These are phyloP conservation scores for Acrobasis consociella DNA, from an alignment of 2,888 invertebrate species.

Conservation along the genomic window DNA sequence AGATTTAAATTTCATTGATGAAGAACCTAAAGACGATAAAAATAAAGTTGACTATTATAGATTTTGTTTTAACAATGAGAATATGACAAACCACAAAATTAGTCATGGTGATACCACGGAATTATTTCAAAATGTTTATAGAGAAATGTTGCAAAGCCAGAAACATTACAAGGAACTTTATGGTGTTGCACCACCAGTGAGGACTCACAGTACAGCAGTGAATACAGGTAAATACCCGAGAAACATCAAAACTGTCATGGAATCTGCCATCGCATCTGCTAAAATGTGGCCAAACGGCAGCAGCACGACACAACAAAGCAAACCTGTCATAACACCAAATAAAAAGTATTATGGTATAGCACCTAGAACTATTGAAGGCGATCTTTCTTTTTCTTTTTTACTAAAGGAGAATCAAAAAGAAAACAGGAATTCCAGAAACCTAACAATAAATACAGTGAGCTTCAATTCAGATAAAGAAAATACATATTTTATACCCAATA, in stretches of 20 bases:
- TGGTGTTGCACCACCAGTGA: slow-evolving; percentile 15
- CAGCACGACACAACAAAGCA: not conserved
- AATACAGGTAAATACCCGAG: not conserved
- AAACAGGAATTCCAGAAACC: slow-evolving; percentile 4
- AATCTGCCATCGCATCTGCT: not conserved
- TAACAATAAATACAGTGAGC: not conserved
- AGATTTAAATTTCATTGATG: not conserved
- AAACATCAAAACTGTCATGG: not conserved
- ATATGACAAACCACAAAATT: slow-evolving; percentile 4
- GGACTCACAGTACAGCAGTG: not conserved
- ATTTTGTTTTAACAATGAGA: slow-evolving; percentile 1
- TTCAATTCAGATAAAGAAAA: not conserved
- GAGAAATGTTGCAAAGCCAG: slow-evolving; percentile 49
- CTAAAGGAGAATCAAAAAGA: slow-evolving; percentile 26
- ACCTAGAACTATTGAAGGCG: not conserved
- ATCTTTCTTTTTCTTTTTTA: slow-evolving; percentile 42
- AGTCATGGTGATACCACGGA: slow-evolving; percentile 43
- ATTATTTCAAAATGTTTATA: slow-evolving; percentile 53
- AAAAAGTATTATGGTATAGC: not conserved
- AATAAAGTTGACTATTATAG: not conserved
- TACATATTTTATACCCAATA: not conserved
- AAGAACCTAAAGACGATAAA: not conserved
- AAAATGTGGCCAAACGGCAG: not conserved
- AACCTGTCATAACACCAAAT: not conserved
- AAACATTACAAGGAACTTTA: slow-evolving; percentile 31